phyloP scores from a whole-genome alignment of 1,140 invertebrate species.

The Drosophila mauritiana region DNA sequence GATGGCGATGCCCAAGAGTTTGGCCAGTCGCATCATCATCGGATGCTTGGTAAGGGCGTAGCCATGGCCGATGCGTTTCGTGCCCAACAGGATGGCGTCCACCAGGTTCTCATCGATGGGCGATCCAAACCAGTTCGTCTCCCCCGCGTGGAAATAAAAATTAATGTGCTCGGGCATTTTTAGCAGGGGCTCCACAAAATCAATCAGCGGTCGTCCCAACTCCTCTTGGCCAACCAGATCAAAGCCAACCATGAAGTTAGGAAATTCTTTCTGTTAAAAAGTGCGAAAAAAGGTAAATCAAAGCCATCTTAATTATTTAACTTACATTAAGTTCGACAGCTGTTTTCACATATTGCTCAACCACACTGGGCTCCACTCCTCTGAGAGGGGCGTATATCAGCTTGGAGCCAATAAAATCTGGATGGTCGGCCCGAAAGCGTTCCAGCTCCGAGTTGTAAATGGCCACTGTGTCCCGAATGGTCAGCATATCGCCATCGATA shows the following conservation, averaged over 20 bases:
- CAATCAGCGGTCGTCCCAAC: slow-evolving; percentile 86
- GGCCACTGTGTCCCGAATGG: slow-evolving; percentile 85
- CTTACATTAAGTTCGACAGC: slow-evolving; percentile 48
- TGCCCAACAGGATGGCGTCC: slow-evolving; percentile 91
- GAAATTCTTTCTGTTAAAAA: slow-evolving; percentile 70
- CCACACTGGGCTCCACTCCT: slow-evolving; percentile 70
- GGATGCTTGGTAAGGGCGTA: slow-evolving; percentile 92
- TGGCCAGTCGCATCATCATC: slow-evolving; percentile 86
- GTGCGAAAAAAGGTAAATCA: neutral
- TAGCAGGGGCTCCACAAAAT: slow-evolving; percentile 87
- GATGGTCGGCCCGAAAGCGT: slow-evolving; percentile 86
- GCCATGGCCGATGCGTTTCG: slow-evolving; percentile 88
- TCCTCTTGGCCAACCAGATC: slow-evolving; percentile 92
- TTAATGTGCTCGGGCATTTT: slow-evolving; percentile 85
- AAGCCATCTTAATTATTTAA: neutral
- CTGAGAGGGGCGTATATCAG: slow-evolving; percentile 89
- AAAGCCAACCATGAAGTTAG: slow-evolving; percentile 87
- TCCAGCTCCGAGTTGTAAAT: slow-evolving; percentile 87
- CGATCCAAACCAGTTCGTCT: slow-evolving; percentile 90
- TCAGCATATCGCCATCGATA: slow-evolving; percentile 87
- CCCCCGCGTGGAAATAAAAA: slow-evolving; percentile 92
- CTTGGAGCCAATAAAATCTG: slow-evolving; percentile 89
- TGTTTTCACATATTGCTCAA: slow-evolving; percentile 85
- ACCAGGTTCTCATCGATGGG: slow-evolving; percentile 89
- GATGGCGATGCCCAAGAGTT: slow-evolving; percentile 88